Percentiles rank a stretch among this genome's conserved stretches.
phyloP scores from a whole-genome alignment of 1,140 invertebrate species.

The Drosophila ogumai region DNA sequence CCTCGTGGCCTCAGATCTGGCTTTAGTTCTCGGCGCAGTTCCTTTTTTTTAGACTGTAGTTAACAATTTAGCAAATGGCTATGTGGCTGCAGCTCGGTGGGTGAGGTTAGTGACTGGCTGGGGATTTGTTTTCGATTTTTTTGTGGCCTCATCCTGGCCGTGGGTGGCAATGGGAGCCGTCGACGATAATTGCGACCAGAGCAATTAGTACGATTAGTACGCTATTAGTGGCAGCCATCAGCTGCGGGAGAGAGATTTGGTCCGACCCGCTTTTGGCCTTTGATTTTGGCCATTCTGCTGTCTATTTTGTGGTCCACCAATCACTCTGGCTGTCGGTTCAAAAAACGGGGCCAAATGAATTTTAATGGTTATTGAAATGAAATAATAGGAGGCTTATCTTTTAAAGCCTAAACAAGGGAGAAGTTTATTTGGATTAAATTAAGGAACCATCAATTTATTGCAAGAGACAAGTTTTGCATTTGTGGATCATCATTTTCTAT shows the following conservation, averaged over 20 bases:
- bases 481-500: not conserved
- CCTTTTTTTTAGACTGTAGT: constrained; percentile 60
- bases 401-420: too few relatives aligned
- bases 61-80: constrained; percentile 77
- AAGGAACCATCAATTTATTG: not conserved
- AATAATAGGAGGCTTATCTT: not conserved
- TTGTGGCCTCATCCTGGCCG: constrained; percentile 10
- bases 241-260: constrained; percentile 48
- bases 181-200: constrained; percentile 78
- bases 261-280: constrained; percentile 33
- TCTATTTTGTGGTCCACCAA: constrained; percentile 58
- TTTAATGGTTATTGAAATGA: constrained; percentile 55
- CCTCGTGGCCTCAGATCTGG: constrained; percentile 14
- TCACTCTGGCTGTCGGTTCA: constrained; percentile 1
- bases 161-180: constrained; percentile 30
- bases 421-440: not conserved
- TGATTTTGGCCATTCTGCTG: constrained; percentile 63
- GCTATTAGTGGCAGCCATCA: constrained; percentile 79
- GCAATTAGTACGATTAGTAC: constrained; percentile 81
- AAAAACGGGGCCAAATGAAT: constrained; percentile 29
- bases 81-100: constrained; percentile 38
- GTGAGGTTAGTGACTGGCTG: constrained; percentile 23
- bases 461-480: not conserved
- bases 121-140: constrained; percentile 59
- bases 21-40: constrained; percentile 19